These are phyloP conservation scores for Channallabes apus DNA, from an alignment of 2,797 vertebrate genomes.

Conservation along the genomic window DNA sequence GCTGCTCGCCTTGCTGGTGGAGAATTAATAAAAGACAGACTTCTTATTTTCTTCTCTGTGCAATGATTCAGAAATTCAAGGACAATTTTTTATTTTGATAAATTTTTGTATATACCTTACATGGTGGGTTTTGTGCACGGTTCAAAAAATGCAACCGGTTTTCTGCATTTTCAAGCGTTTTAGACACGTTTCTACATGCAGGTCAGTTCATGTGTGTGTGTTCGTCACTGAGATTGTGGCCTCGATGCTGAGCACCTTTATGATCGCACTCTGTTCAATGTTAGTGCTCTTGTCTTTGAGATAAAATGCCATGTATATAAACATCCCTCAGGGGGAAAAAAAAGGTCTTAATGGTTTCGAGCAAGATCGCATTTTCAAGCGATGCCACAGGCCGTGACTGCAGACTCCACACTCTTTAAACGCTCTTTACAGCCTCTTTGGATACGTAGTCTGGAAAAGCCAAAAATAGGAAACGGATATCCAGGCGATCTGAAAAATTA, in stretches of 20 bases:
- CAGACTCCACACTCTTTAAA: conserved; percentile 34
- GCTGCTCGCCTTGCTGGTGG: conserved; percentile 8
- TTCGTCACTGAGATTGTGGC: conserved; percentile 9
- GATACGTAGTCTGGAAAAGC: neutral
- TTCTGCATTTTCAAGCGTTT: conserved; percentile 49
- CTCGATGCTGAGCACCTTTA: conserved; percentile 13
- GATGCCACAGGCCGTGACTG: neutral
- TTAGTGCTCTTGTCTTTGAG: conserved; percentile 47
- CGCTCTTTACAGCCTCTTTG: neutral
- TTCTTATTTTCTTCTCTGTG: conserved; percentile 60
- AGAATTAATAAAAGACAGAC: conserved; percentile 63
- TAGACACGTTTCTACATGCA: neutral
- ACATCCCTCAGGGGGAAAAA: conserved; percentile 37
- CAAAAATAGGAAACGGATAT: conserved; percentile 8
- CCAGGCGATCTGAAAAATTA: conserved; percentile 12
- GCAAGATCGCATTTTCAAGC: neutral
- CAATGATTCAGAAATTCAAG: conserved; percentile 74
- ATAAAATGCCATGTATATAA: conserved; percentile 57
- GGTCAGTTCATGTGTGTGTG: neutral
- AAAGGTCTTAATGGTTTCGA: conserved; percentile 44
- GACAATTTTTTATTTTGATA: conserved; percentile 71
- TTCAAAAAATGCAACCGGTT: conserved; percentile 53
- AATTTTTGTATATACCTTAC: conserved; percentile 76
- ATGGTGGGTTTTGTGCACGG: conserved; percentile 57
- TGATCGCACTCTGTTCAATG: conserved; percentile 43